These are phyloP conservation scores for Lasioglossum oenotherae DNA, from an alignment of 2,888 invertebrate species.

Conservation along the genomic window DNA sequence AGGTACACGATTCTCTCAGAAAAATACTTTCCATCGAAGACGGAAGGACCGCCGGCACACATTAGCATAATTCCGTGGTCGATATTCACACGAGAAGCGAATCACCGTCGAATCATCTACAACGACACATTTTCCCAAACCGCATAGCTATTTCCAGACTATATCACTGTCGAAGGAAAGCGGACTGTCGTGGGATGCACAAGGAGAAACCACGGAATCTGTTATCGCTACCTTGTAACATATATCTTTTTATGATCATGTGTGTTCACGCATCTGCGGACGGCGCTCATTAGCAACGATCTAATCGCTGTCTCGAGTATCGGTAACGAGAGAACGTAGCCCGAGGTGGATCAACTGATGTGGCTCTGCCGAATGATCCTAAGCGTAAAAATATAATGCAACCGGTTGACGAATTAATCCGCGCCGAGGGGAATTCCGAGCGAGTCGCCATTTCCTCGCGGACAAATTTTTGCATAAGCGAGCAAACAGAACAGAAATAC, in stretches of 20 bases:
- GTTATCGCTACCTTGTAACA: slow-evolving; percentile 71
- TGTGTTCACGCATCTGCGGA: slow-evolving; percentile 39
- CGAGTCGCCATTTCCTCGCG: slow-evolving; percentile 38
- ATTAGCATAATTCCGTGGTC: background rate
- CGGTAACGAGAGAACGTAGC: slow-evolving; percentile 55
- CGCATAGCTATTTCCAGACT: background rate
- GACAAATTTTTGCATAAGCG: slow-evolving; percentile 38
- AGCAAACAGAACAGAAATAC: background rate
- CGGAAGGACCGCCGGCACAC: background rate
- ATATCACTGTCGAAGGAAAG: slow-evolving; percentile 12
- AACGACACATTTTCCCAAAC: background rate
- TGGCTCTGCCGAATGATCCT: slow-evolving; percentile 33
- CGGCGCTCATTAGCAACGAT: slow-evolving; percentile 42
- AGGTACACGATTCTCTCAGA: background rate
- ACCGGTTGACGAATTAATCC: slow-evolving; percentile 32
- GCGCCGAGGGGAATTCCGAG: slow-evolving; percentile 41
- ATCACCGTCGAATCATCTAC: background rate
- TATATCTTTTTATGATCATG: slow-evolving; percentile 64
- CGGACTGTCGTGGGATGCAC: slow-evolving; percentile 43
- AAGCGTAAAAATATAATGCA: slow-evolving; percentile 12
- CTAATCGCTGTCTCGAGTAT: slow-evolving; percentile 22
- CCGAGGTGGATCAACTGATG: slow-evolving; percentile 40
- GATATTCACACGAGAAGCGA: background rate
- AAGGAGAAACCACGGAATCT: slow-evolving; percentile 55
- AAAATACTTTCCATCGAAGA: background rate